Conservation (phyloP, 2,113 vertebrate genomes). For the Centropristis striata region DNA sequence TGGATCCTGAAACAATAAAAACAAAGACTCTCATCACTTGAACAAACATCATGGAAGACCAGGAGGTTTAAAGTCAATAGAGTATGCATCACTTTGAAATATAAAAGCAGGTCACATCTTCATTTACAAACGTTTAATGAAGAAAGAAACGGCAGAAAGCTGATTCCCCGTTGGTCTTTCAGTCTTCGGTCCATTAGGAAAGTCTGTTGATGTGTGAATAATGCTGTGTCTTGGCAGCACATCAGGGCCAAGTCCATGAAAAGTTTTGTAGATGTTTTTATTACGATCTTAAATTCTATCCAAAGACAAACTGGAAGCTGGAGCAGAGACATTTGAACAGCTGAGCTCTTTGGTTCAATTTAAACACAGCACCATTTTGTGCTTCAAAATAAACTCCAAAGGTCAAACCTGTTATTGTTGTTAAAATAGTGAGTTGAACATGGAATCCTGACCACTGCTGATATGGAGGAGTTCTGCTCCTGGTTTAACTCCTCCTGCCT, state of each 20-base stretch:
- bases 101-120: neutral
- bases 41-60: neutral
- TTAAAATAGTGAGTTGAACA: too few species aligned
- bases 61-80: neutral
- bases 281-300: slow-evolving; percentile 8
- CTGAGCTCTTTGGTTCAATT: neutral
- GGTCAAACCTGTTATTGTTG: neutral
- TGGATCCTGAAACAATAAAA: slow-evolving; percentile 86
- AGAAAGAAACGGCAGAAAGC: neutral
- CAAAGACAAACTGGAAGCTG: neutral
- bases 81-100: neutral
- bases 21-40: neutral
- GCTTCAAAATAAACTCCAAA: neutral
- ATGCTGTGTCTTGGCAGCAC: slow-evolving; percentile 19
- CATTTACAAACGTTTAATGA: neutral
- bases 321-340: neutral
- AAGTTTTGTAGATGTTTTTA: neutral
- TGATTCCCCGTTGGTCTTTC: neutral
- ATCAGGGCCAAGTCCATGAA: neutral
- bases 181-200: neutral
- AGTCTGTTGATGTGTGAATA: neutral
- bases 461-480: too few species aligned
- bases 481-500: too few species aligned
- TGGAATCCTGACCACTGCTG: too few species aligned
- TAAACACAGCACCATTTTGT: neutral